Evolutionary conservation across 35 echinoderm and acorn worm species (phyloP).

Genomic region (Ptychodera flava): DNA sequence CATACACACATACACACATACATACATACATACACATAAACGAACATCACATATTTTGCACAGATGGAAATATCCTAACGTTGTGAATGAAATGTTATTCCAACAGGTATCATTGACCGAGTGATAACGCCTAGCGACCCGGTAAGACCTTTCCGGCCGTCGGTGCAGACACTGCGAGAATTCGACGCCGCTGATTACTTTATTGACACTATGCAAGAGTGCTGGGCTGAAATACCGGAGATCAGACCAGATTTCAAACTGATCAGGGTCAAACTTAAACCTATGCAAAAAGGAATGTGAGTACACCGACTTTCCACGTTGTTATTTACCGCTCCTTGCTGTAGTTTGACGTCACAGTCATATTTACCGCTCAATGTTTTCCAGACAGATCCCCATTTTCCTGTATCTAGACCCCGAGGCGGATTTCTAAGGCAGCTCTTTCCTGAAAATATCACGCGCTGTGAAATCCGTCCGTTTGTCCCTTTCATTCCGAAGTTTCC

Average conservation of each 20-base stretch:
- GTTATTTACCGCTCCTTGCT: not conserved
- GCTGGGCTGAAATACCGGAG: slow-evolving; percentile 75
- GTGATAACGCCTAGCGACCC: slow-evolving; percentile 50
- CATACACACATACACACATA: no score
- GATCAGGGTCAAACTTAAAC: slow-evolving; percentile 65
- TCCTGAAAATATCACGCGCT: no score
- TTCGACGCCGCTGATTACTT: slow-evolving; percentile 46
- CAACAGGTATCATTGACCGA: slow-evolving; percentile 81
- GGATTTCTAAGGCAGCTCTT: no score
- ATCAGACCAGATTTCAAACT: slow-evolving; percentile 89
- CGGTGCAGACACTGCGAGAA: slow-evolving; percentile 79
- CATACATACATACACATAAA: no score
- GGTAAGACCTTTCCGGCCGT: slow-evolving; percentile 72
- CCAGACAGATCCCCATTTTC: not conserved
- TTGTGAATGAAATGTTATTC: slow-evolving; percentile 3
- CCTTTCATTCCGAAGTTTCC: no score
- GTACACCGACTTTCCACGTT: no score
- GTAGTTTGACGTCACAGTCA: not conserved
- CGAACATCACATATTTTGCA: no score
- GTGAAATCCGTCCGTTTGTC: no score
- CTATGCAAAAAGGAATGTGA: slow-evolving; percentile 92
- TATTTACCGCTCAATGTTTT: not conserved
- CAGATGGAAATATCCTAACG: no score
- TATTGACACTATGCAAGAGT: slow-evolving; percentile 92
- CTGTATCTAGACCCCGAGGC: no score